These are phyloP conservation scores for Periophthalmus modestus DNA, from an alignment of 2,113 vertebrate species.

Conservation along the genomic window DNA sequence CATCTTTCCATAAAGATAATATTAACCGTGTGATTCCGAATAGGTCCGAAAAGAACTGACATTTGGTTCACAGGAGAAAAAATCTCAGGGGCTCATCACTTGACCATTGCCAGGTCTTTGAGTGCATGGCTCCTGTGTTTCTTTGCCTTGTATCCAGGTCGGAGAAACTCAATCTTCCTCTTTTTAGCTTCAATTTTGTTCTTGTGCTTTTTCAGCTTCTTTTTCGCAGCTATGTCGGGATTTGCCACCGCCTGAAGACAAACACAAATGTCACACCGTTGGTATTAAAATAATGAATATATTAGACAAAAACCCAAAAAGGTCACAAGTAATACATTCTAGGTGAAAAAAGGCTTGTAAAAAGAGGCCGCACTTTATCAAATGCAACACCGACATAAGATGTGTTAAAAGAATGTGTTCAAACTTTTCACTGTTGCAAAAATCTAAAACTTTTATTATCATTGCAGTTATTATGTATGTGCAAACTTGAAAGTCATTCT, in stretches of 20 bases:
- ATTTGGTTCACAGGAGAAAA: background rate
- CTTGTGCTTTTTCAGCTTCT: constrained; percentile 93
- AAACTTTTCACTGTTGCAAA: background rate
- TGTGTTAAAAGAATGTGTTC: background rate
- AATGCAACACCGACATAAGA: background rate
- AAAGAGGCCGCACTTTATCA: background rate
- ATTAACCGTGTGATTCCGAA: background rate
- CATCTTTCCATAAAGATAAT: background rate
- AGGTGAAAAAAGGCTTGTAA: background rate
- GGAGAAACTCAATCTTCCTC: constrained; percentile 89
- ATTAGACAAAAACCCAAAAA: background rate
- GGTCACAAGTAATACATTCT: background rate
- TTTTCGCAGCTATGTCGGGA: constrained; percentile 93
- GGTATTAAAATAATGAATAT: background rate
- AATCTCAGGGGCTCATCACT: constrained; percentile 61
- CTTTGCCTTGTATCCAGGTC: constrained; percentile 89
- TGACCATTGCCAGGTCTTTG: constrained; percentile 89
- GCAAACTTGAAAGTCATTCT: no score
- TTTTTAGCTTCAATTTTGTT: constrained; percentile 93
- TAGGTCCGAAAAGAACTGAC: background rate
- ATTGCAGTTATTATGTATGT: no score
- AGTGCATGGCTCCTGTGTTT: constrained; percentile 80
- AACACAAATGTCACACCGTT: background rate
- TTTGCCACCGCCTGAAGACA: constrained; percentile 85
- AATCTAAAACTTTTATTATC: no score